Base-by-base conservation (phyloP, 2,113 vertebrate genomes). In the Sylvilagus bachmani region DNA sequence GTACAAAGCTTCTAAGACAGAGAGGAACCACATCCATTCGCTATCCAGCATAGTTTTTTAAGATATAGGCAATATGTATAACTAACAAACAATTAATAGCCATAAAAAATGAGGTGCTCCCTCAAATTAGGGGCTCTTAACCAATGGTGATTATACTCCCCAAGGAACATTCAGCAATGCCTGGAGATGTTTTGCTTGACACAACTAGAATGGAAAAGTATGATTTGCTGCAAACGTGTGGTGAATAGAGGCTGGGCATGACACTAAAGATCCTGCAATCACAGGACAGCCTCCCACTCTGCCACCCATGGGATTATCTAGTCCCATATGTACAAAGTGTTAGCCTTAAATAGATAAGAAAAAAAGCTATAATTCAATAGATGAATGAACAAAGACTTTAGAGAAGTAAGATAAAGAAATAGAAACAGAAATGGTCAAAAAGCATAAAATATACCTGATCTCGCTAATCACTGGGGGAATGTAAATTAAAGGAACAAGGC, bases 331-430 rank as follows among this genome's bases (percentile, higher is more conserved):
- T 90, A 85, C 73, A 10, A 36, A 78, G 12, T 31, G 38, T 5
- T 81, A n/a, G 49, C 84, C 22, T 78, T 89, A 86, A 58, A 58
- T 58, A 14, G 19, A 58, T 58, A 58, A 58, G 55, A 58, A 58
- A 58, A 16, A 58, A 19, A 58, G 19, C 55, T 17, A 58, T 58
- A 94, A 88, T 79, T 95, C 94, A 90, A 74, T 86, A 90, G 88
- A 53, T 95, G 95, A 90, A 94, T 79, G 38, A 51, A 53, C 33
- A 92, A 94, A 92, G 66, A 67, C 44, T 90, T 80, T 69, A 53
- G 62, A 95, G 29, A 90, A 38, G 69, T 53, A 70, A 96, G 36
- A 92, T 79, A 93, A 90, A 91, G 67, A 89, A 87, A 19, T 53
- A 4, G 44, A 89, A 84, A 69, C 3, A 90, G 53, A 93, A 93